Conservation (phyloP, 2,113 vertebrate genomes). For the Phyllopteryx taeniolatus region DNA sequence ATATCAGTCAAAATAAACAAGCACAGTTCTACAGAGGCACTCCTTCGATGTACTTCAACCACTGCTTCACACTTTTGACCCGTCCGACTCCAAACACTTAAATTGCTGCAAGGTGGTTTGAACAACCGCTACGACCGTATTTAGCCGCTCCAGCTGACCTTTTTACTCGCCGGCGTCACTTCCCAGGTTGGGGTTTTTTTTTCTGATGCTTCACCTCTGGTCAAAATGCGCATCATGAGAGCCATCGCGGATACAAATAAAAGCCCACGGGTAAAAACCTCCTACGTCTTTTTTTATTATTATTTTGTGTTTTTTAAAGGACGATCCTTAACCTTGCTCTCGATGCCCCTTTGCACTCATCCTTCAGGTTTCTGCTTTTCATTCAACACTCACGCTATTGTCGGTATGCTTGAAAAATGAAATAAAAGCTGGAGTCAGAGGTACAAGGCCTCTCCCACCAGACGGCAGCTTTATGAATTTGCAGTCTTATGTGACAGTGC, state of each 20-base stretch:
- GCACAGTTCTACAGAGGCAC: neutral
- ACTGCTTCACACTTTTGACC: neutral
- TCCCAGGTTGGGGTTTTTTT: neutral
- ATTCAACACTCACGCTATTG: neutral
- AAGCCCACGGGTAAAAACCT: conserved; percentile 9
- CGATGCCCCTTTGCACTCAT: neutral
- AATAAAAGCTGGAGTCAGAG: conserved; percentile 42
- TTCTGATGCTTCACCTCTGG: neutral
- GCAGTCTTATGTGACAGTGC: conserved; percentile 50
- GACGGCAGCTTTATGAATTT: conserved; percentile 55
- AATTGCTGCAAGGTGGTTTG: neutral
- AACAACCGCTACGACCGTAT: neutral
- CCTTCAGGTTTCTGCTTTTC: conserved; percentile 13
- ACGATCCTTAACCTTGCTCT: conserved; percentile 22
- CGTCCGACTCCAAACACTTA: neutral
- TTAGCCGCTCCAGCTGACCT: neutral
- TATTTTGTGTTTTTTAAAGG: conserved; percentile 6
- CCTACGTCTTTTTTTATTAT: neutral
- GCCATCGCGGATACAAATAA: neutral
- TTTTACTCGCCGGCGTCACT: neutral
- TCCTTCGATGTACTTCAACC: neutral
- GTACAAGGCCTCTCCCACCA: conserved; percentile 38
- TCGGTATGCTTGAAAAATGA: neutral
- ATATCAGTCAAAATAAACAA: neutral
- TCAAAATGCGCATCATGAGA: conserved; percentile 15